These are phyloP conservation scores for Kradibia gibbosae DNA, from an alignment of 1,140 invertebrate genomes.

Conservation along the genomic window DNA sequence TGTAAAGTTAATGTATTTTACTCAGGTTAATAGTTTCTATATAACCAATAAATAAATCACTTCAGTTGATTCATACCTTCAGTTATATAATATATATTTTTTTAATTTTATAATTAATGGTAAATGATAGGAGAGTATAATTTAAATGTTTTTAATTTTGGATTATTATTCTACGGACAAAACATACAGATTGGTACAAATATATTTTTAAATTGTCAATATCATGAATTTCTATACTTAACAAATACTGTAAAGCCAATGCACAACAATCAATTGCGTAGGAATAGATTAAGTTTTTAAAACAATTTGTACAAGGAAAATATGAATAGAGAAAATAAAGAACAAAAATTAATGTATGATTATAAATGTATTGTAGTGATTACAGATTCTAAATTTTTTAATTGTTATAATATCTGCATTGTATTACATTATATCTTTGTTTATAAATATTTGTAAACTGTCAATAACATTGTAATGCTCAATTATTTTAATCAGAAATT, in stretches of 20 bases:
- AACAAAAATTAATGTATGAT: not conserved
- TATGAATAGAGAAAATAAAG: not conserved
- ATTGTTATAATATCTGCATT: slow-evolving; percentile 20
- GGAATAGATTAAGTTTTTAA: not conserved
- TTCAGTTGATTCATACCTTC: not conserved
- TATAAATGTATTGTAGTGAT: not conserved
- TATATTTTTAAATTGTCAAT: slow-evolving; percentile 46
- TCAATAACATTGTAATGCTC: not conserved
- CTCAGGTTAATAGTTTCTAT: too few species aligned
- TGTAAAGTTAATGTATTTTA: too few species aligned
- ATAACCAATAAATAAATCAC: not conserved
- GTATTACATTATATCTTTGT: not conserved
- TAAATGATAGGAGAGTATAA: not conserved
- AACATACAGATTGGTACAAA: slow-evolving; percentile 49
- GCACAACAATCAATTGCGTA: slow-evolving; percentile 13
- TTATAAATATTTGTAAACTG: slow-evolving; percentile 1
- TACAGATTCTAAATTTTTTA: slow-evolving; percentile 19
- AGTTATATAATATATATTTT: not conserved
- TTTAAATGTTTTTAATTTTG: slow-evolving; percentile 47
- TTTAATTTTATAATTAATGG: not conserved
- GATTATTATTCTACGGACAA: slow-evolving; percentile 47
- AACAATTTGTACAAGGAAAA: not conserved
- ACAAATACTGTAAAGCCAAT: slow-evolving; percentile 41
- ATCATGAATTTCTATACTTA: slow-evolving; percentile 32
- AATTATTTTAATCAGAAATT: slow-evolving; percentile 20